A percentile compares a stretch with the other conserved stretches of the same genome.
These are phyloP conservation scores for Muntiacus muntjak DNA, from an alignment of 2,113 vertebrate species.

Conservation along the genomic window DNA sequence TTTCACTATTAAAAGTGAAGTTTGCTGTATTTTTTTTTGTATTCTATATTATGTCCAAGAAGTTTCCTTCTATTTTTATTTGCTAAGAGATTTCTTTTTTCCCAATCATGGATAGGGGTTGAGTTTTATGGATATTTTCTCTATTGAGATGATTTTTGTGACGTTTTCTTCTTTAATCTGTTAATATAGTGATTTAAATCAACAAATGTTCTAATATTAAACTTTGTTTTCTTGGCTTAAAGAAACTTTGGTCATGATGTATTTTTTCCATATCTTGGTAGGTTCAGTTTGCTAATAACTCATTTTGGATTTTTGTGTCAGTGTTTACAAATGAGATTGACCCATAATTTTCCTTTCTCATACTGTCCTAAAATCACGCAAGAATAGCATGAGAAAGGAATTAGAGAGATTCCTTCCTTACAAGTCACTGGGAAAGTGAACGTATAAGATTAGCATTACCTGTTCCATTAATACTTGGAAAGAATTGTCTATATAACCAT, in stretches of 20 bases:
- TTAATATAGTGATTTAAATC: not conserved
- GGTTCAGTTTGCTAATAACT: not conserved
- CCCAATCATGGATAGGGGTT: not conserved
- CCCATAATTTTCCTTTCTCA: not conserved
- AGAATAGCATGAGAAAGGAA: not conserved
- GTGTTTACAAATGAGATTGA: not conserved
- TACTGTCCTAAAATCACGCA: not conserved
- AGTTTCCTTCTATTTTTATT: not conserved
- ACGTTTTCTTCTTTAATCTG: not conserved
- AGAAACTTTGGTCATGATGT: not conserved
- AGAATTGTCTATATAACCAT: not conserved
- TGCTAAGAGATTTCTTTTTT: not conserved
- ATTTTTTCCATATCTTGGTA: not conserved
- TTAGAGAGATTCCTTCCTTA: not conserved
- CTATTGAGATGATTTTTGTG: not conserved
- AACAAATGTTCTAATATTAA: not conserved
- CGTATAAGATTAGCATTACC: not conserved
- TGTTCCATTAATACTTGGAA: not conserved
- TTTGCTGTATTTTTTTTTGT: not conserved
- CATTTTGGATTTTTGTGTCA: not conserved
- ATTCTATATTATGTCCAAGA: not conserved
- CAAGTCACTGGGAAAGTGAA: not conserved
- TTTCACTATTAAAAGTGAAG: not conserved
- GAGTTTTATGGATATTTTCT: not conserved
- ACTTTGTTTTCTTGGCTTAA: not conserved